Conservation (phyloP, 2,113 vertebrate species). For the Megalops atlanticus region DNA sequence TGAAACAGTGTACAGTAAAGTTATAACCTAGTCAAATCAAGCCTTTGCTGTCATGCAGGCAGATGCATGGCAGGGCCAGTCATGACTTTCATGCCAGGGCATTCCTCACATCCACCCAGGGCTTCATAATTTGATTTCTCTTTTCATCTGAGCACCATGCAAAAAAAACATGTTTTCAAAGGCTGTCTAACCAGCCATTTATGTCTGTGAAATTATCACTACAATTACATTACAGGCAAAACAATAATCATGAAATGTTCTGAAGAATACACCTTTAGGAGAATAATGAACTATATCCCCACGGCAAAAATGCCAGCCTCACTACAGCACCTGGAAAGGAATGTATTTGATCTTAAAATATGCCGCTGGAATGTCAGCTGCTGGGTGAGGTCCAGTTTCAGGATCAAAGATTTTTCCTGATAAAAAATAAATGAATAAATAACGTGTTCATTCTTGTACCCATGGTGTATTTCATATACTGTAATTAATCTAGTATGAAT, state of each 20-base stretch:
- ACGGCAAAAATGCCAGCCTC: neutral
- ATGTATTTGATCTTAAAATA: neutral
- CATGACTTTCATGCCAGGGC: neutral
- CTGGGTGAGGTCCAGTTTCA: neutral
- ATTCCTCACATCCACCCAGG: neutral
- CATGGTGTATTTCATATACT: slow-evolving; percentile 6
- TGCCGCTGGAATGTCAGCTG: neutral
- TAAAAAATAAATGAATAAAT: too few species aligned
- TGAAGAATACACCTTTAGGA: neutral
- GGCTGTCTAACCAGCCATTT: neutral
- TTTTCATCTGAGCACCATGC: neutral
- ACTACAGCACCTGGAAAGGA: too few species aligned
- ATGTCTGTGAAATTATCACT: neutral
- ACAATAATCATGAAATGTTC: neutral
- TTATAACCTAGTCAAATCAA: neutral
- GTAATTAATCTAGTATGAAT: neutral
- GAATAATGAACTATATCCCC: too few species aligned
- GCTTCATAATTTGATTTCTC: neutral
- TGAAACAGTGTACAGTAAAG: neutral
- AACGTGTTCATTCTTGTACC: neutral
- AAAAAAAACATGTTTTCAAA: neutral
- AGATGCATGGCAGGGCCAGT: neutral
- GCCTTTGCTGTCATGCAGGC: neutral
- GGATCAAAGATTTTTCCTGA: neutral
- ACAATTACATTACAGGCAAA: neutral